A percentile compares a stretch with the other conserved stretches of the same genome.
Conservation (phyloP, 2,888 invertebrate species). For the Mellilla xanthometata region DNA sequence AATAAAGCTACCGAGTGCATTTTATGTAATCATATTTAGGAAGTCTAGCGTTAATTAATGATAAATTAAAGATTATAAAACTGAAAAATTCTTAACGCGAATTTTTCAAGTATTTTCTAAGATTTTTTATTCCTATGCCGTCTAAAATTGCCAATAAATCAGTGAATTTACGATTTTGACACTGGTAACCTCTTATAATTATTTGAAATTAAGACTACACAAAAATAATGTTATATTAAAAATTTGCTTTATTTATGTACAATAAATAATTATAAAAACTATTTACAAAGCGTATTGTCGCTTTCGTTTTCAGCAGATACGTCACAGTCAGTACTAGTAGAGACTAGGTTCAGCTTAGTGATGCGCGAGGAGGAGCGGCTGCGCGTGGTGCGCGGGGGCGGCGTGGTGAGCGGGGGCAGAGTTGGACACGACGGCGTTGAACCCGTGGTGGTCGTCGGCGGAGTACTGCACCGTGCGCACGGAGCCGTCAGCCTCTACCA, state of each 20-base stretch:
- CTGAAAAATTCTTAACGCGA: no score
- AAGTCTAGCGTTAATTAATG: no score
- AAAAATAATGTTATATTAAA: constrained; percentile 19
- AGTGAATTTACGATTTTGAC: no score
- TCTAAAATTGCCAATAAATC: no score
- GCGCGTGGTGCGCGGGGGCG: constrained; percentile 36
- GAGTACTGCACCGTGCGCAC: constrained; percentile 78
- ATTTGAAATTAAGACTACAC: no score
- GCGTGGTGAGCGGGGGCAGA: constrained; percentile 58
- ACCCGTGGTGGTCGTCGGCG: constrained; percentile 79
- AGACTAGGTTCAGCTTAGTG: constrained; percentile 34
- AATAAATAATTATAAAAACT: constrained; percentile 33
- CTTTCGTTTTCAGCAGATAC: background rate
- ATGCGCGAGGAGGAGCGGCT: constrained; percentile 47
- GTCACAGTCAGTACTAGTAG: no score
- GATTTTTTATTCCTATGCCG: no score
- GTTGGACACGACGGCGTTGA: constrained; percentile 69
- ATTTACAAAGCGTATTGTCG: constrained; percentile 34
- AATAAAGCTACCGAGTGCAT: no score
- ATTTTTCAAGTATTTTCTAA: no score
- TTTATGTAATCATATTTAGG: no score
- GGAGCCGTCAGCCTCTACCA: constrained; percentile 77
- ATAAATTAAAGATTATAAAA: no score
- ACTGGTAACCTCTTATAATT: no score
- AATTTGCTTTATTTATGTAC: constrained; percentile 28